These are phyloP conservation scores for Galemys pyrenaicus DNA, from an alignment of 2,113 vertebrate species.

Conservation along the genomic window DNA sequence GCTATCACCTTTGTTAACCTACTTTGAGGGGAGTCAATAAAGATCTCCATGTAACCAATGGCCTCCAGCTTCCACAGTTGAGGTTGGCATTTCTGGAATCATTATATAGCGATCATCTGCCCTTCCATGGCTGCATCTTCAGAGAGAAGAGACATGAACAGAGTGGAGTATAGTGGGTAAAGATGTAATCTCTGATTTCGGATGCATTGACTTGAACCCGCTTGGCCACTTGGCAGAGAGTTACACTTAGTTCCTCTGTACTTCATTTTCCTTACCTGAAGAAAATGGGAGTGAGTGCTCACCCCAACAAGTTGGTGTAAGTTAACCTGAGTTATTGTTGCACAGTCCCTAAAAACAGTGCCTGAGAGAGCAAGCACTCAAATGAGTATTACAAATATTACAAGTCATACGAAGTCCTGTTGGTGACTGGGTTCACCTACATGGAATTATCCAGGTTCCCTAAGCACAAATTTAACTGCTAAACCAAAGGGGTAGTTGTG, in stretches of 20 bases:
- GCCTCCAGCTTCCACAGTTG: not conserved
- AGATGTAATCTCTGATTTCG: fast-evolving
- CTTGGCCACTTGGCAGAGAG: not conserved
- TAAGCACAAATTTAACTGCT: not conserved
- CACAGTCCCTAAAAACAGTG: not conserved
- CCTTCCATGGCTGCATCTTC: not conserved
- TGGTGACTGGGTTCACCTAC: not conserved
- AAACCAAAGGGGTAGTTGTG: not conserved
- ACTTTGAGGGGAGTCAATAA: not conserved
- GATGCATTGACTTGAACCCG: not conserved
- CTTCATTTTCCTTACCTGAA: not conserved
- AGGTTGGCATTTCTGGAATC: not conserved
- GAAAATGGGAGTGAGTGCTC: not conserved
- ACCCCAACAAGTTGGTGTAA: not conserved
- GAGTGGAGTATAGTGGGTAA: not conserved
- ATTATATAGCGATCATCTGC: not conserved
- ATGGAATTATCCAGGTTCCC: not conserved
- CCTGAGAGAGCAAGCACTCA: not conserved
- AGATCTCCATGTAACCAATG: not conserved
- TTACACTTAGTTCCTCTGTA: not conserved
- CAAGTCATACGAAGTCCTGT: not conserved
- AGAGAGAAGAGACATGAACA: not conserved
- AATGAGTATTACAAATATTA: not conserved
- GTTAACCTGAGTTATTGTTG: not conserved
- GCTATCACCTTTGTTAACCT: not conserved